phyloP scores from a whole-genome alignment of 1,140 invertebrate genomes.

The Drosophila leontia region DNA sequence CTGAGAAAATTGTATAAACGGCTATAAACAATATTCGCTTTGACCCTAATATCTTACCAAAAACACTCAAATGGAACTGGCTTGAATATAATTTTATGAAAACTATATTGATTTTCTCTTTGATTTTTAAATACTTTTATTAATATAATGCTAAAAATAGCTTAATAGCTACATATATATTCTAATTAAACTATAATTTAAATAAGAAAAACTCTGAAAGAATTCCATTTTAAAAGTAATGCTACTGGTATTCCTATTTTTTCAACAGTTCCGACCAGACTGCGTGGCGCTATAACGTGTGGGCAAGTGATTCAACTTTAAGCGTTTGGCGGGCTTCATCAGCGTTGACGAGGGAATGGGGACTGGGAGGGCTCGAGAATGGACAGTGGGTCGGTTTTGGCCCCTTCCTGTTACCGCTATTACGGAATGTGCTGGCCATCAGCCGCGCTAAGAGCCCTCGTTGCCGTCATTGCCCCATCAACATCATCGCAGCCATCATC shows the following conservation, averaged over 20 bases:
- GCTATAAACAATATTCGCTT: background rate
- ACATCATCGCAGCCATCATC: slow-evolving; percentile 56
- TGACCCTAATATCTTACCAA: background rate
- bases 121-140: background rate
- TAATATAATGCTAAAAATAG: background rate
- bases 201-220: background rate
- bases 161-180: background rate
- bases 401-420: slow-evolving; percentile 68
- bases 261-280: background rate
- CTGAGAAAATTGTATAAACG: background rate
- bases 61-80: background rate
- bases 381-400: slow-evolving; percentile 19
- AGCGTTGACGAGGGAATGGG: background rate
- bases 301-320: slow-evolving; percentile 54
- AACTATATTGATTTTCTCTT: background rate
- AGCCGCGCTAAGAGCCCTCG: slow-evolving; percentile 73
- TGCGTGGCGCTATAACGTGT: slow-evolving; percentile 47
- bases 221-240: no score
- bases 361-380: background rate
- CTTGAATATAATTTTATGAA: background rate
- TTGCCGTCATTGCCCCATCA: slow-evolving; percentile 67
- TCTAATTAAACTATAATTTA: background rate
- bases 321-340: slow-evolving; percentile 25
- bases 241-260: background rate
- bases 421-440: slow-evolving; percentile 75